Base-by-base conservation (phyloP, 2,113 vertebrate species). In the Colinus virginianus region DNA sequence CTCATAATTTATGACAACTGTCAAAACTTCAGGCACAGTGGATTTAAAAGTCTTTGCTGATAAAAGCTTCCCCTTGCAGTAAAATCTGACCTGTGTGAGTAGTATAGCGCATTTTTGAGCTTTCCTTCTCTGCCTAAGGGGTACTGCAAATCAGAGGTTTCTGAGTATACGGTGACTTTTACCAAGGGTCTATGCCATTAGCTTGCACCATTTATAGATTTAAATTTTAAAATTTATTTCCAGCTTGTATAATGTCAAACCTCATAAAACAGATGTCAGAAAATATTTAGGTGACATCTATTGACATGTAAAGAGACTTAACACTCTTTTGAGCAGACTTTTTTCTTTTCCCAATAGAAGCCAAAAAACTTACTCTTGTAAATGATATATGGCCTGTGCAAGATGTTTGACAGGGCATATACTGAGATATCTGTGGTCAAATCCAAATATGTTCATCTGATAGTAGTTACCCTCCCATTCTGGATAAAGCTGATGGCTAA, bases 1-100 rank as follows among this genome's bases (percentile, higher is more conserved):
- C 79, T 93, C 70, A 70, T 87, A 90, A 90, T 90, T 90, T 94
- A 94, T 87, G 85, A 84, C 70, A 90, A 69, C 90, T 79, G 79
- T 77, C 90, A 93, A 94, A 90, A 90, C 53, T 93, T 90, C 69
- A 91, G 90, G 67, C 59, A 43, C 48, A 59, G 62, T 43, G 32
- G 28, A 76, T 91, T 94, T 42, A 87, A 72, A 90, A 93, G 79
- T 8, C 56, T 94, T 83, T 84, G 30, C 32, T 84, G 85, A 82
- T 90, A 89, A 93, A 96, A 95, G 58, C 38, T 91, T 45, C 22
- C 21, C 16, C 55, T 83, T 74, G 30, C 32, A 40, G 53, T 72
- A 46, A 93, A 59, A 78, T 72, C 62, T 95, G 85, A 90, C 88
- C 85, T 77, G 34, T 51, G 11, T 62, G 72, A 85, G 42, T 36